Base-by-base conservation (phyloP, 2,888 invertebrate species). In the Polymixis lichenea region DNA sequence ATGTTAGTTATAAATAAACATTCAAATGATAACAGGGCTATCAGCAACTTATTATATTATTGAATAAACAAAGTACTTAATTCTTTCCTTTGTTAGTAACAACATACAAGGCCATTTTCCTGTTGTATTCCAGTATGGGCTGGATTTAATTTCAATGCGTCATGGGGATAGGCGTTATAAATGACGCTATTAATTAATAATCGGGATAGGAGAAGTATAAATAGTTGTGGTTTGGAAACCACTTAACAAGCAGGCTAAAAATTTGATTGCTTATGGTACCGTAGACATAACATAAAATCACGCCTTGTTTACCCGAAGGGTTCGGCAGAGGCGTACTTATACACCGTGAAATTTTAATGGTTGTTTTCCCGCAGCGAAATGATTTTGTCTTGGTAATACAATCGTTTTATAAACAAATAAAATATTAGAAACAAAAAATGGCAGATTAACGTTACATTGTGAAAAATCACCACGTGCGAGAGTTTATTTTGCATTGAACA, bases 51-150 rank as follows among this genome's bases (percentile, higher is more conserved):
- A 78, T 72, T 82, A 80, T 68, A 66, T 72, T 71, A 74, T 69
- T 72, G 69, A 77, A 80, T 75, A 83, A 84, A 81, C 80, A 82
- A 83, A 80, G 77, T 80, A 78, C 78, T 87, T 80, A 87, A 76
- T 81, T 77, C 78, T 71, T 76, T 71, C 67, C 55, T 62, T 77
- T 73, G 77, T 81, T 32, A 58, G 28, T 65, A 73, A 76, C 82
- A 86, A 83, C 80, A 82, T 58, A 76, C 67, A 60, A 85, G 79
- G 83, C 66, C 65, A 82, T 78, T 80, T 77, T 83, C 77, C 77
- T 75, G 78, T 72, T 76, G 75, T 43, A 38, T n/a, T 66, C 43
- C 8, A 46, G 25, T 60, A 22, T 13, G 77, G 61, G 9, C 38
- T 67, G 51, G 51, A 53, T 53, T 58, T 66, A 13, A 46, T 61